Evolutionary conservation across 92 coral and sea anemone genomes (phyloP), one percentile per base, ranked within the genome.

Genomic region (Zoanthus solanderi): DNA sequence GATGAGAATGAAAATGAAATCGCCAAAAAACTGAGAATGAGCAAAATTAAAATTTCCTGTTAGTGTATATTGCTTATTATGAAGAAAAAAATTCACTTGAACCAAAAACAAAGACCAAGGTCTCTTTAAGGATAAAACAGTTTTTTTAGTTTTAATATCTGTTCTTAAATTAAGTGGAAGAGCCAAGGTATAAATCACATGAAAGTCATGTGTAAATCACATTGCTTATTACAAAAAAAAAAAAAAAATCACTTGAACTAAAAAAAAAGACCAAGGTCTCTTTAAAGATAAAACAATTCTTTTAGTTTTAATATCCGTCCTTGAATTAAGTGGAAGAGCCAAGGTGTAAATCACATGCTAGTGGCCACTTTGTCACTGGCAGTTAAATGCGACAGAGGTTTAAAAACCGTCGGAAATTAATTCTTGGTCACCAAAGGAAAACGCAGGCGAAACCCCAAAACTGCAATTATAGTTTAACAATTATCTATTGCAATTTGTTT

Each of bases 321-420:
- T 66, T 81, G 58, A 66, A 29, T 47, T 44, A 66, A 71, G 13
- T 63, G 75, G 44, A 37, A 9, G 63, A 66, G 30, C 12, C 28
- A 66, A 65, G 57, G 46, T 81, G 76, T 63, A 45, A 81, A 66
- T 67, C 66, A 50, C 16, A 7, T 81, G 34, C 17, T n/a, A 12
- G 47, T 77, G 53, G 18, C 18, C 47, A 13, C 75, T 44, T 30
- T 45, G 23, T 67, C 65, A 14, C 45, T 67, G 63, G 75, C 54
- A 79, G 65, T 81, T 18, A 46, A 50, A 50, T 50, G 8, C 54
- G 4, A 34, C 72, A 16, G 42, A 1, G 3, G 1, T 34, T 34
- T 34, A 34, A 34, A 9, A 71, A n/a, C 60, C 61, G 61, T 81
- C 75, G 75, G 75, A 81, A 81, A 47, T 63, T n/a, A 63, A 63